Evolutionary conservation across 2,797 vertebrate species (phyloP).

Genomic region (Eurystomus glaucurus): DNA sequence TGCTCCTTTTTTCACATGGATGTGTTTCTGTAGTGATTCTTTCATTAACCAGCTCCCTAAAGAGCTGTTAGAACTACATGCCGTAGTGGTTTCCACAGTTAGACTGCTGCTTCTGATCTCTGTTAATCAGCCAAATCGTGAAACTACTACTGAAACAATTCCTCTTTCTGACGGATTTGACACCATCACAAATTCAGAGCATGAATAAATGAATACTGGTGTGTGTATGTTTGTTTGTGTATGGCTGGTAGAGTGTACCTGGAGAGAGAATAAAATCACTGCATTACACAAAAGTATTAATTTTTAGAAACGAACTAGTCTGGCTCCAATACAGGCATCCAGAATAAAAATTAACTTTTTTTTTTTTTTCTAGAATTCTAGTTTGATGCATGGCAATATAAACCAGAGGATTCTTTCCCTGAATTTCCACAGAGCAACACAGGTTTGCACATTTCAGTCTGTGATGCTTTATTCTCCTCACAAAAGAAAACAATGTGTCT

Average conservation of each 20-base stretch:
- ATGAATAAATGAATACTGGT: constrained; percentile 66
- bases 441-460: constrained; percentile 4
- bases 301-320: constrained; percentile 68
- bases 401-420: constrained; percentile 1
- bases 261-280: constrained; percentile 63
- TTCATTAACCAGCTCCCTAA: constrained; percentile 84
- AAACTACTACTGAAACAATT: constrained; percentile 80
- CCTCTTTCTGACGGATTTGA: constrained; percentile 81
- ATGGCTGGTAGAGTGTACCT: background rate
- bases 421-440: background rate
- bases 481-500: background rate
- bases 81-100: constrained; percentile 78
- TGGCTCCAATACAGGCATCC: background rate
- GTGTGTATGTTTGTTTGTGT: background rate
- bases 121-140: constrained; percentile 81
- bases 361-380: background rate
- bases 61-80: constrained; percentile 82
- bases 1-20: constrained; percentile 59
- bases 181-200: constrained; percentile 73
- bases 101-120: constrained; percentile 79
- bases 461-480: background rate
- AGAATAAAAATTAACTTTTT: background rate
- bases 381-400: background rate
- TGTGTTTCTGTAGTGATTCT: constrained; percentile 80
- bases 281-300: constrained; percentile 43